These are phyloP conservation scores for Amphipoea oculea DNA, from an alignment of 2,888 invertebrate species.

Conservation along the genomic window DNA sequence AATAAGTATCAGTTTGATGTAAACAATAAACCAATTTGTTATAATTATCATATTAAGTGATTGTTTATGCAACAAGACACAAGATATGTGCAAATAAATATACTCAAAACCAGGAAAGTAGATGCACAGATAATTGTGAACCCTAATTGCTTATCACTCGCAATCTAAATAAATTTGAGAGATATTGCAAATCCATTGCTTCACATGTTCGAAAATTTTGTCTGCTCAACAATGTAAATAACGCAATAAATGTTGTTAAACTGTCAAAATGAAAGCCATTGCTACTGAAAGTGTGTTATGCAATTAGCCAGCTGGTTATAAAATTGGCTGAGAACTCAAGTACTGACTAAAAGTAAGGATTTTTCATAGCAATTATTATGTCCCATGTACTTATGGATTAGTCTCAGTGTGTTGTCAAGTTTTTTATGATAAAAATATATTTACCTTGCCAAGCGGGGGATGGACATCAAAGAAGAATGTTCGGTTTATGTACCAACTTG, in stretches of 20 bases:
- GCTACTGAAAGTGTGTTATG: not conserved
- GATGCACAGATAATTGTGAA: not conserved
- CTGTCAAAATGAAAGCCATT: not conserved
- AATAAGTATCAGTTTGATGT: not conserved
- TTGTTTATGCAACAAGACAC: constrained; percentile 4
- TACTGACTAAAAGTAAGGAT: not conserved
- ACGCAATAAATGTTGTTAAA: not conserved
- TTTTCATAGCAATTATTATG: not conserved
- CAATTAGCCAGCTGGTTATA: not conserved
- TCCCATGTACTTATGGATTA: not conserved
- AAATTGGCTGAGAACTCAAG: not conserved
- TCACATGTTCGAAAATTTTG: not conserved
- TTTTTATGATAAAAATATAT: constrained; percentile 6
- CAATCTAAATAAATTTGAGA: not conserved
- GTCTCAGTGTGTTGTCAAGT: not conserved
- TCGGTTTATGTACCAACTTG: constrained; percentile 99
- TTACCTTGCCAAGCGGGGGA: constrained; percentile 98
- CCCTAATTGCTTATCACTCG: not conserved
- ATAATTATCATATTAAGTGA: not conserved
- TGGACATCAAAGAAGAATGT: constrained; percentile 99
- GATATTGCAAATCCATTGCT: not conserved
- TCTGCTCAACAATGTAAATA: not conserved
- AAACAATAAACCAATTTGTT: constrained; percentile 5
- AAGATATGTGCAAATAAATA: not conserved
- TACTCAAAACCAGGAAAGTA: not conserved